Evolutionary conservation across 1,140 invertebrate genomes (phyloP).

Genomic region (Sweltsa coloradensis): DNA sequence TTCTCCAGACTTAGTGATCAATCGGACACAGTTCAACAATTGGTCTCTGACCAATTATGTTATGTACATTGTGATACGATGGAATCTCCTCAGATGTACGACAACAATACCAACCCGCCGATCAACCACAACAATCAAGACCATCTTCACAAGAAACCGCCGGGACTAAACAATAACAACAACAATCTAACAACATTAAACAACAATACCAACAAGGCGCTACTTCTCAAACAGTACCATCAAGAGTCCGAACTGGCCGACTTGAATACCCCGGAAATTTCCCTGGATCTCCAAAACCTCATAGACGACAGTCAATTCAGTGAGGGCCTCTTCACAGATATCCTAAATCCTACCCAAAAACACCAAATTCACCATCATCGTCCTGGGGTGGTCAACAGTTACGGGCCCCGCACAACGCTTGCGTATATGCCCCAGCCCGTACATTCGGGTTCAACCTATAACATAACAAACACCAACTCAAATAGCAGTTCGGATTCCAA

Average conservation of each 20-base stretch:
- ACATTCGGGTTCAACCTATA: conserved; percentile 63
- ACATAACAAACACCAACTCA: conserved; percentile 21
- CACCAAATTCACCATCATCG: too few species aligned
- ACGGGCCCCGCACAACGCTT: conserved; percentile 50
- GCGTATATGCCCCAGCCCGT: conserved; percentile 85
- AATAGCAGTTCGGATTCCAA: conserved; percentile 30
- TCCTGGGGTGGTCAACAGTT: conserved; percentile 29
- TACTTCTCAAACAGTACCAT: conserved; percentile 32
- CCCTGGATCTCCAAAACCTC: conserved; percentile 72
- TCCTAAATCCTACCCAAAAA: conserved; percentile 34
- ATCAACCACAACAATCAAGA: background rate
- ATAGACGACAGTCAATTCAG: conserved; percentile 79
- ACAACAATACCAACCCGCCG: conserved; percentile 4
- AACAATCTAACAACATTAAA: conserved; percentile 8
- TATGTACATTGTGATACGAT: conserved; percentile 10
- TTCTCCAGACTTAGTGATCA: conserved; percentile 1
- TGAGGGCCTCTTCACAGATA: conserved; percentile 69
- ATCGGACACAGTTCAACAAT: background rate
- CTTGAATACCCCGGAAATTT: conserved; percentile 78
- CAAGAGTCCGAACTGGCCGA: conserved; percentile 63
- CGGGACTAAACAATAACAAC: conserved; percentile 4
- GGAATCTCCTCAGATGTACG: conserved; percentile 15
- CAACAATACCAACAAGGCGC: conserved; percentile 24
- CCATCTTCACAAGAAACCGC: background rate
- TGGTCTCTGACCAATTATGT: conserved; percentile 8